Evolutionary conservation across 1,140 invertebrate genomes (phyloP), one percentile per base, ranked within the genome.

Genomic region (Drosophila mojavensis): DNA sequence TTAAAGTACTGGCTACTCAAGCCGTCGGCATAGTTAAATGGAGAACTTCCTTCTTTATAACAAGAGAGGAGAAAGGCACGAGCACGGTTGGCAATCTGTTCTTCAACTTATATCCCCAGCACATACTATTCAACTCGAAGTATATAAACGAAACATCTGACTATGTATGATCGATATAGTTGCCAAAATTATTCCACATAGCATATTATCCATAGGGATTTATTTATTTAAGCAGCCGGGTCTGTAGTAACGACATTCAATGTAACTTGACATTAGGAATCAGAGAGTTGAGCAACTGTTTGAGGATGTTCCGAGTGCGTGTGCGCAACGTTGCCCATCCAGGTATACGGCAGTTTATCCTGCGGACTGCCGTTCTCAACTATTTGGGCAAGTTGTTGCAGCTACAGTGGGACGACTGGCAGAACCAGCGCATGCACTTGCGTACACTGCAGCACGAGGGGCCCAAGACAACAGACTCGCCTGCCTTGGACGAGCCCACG

Each of bases 311-410:
- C 26, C 60, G 75, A 58, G 13, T 51, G 6, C 66, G 82, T 6
- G 62, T 58, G 7, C 60, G 78, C 5, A 75, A 72, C 30, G 59
- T 68, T 45, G 66, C 76, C 4, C 83, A 86, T 61, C 83, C 83
- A 1, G 83, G 86, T 1, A 82, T 82, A 11, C 54, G 83, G 26
- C 83, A 86, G 45, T 88, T 86, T 36, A 86, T 86, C 0, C 33
- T 86, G 20, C 83, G 83, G 24, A 69, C 76, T 0, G 83, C 76
- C 0, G 69, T 86, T 3, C 51, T 86, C 6, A 86, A 74, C 20
- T 69, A 88, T 54, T 62, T 86, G 63, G 68, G 79, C 9, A 88
- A 83, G n/a, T 54, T 59, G 28, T 47, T 86, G 59, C 65, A 77
- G 48, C 10, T 66, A 45, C 79, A 79, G 11, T 86, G 84, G 76